Conservation (phyloP, 2,113 vertebrate genomes). For the Pyxicephalus adspersus region DNA sequence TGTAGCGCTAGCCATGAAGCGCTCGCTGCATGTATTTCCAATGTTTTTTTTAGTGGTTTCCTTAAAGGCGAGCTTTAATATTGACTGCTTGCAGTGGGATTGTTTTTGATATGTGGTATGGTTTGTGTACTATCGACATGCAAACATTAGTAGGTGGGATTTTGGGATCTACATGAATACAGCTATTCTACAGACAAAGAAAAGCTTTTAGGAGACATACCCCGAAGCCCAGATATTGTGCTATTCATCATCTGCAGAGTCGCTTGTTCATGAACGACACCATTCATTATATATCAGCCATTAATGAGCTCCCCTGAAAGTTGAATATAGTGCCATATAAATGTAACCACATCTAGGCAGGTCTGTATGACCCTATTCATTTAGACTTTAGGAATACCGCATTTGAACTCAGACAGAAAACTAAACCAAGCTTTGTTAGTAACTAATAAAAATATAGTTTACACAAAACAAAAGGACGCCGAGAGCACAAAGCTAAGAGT, state of each 20-base stretch:
- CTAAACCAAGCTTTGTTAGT: background rate
- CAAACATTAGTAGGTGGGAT: background rate
- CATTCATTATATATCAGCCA: constrained; percentile 27
- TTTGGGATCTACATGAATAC: background rate
- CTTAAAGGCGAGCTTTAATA: too few relatives aligned
- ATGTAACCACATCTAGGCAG: background rate
- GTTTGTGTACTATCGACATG: too few relatives aligned
- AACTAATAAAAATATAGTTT: constrained; percentile 5
- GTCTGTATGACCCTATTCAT: too few relatives aligned
- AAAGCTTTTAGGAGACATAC: background rate
- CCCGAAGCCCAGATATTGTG: background rate
- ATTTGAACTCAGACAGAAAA: too few relatives aligned
- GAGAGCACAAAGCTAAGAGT: background rate
- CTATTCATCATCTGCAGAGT: background rate
- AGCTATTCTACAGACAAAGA: background rate
- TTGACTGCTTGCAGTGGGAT: too few relatives aligned
- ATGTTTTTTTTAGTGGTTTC: too few relatives aligned
- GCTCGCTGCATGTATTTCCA: too few relatives aligned
- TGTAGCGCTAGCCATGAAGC: too few relatives aligned
- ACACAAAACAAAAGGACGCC: constrained; percentile 9
- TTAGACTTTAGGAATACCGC: too few relatives aligned
- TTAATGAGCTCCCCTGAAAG: background rate
- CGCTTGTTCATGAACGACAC: background rate
- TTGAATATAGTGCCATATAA: background rate
- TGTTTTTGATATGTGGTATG: too few relatives aligned